Base-by-base conservation (phyloP, 1,140 invertebrate genomes). In the Magallana ariakensis region DNA sequence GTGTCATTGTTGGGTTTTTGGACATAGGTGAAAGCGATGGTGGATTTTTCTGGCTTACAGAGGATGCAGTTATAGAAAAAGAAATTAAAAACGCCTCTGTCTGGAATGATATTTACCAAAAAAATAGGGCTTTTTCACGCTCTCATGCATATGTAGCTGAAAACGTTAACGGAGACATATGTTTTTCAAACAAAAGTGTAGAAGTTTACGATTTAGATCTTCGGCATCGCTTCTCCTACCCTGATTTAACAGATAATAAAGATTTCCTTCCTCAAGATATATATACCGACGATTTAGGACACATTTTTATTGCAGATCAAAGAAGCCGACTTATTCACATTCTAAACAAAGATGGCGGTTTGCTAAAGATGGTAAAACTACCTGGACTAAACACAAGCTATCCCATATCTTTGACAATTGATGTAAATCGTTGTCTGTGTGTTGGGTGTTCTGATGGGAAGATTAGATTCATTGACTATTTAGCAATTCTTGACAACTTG, bases 121-220 rank as follows among this genome's bases (percentile, higher is more conserved):
- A n/a, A n/a, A n/a, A n/a, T n/a, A n/a, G n/a, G n/a, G n/a, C n/a
- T n/a, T n/a, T n/a, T n/a, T n/a, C n/a, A n/a, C n/a, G n/a, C n/a
- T n/a, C n/a, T n/a, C n/a, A 33, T 33, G 33, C 22, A 70, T 13
- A 3, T 10, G 10, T 70, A 22, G 66, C 66, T 70, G 66, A 26
- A 33, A 70, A 70, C 11, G 33, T 70, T 11, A 70, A 70, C 26
- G 66, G 66, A 7, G 66, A 70, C 66, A 70, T 70, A 11, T 70
- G 66, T 26, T 26, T 70, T 1, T 70, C 66, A 10, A 46, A 10
- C 19, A 70, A 0, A 33, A 1, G 9, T 11, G 66, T 70, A 19
- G 66, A 70, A 4, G 66, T 70, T 9, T 70, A 26, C 8, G 13
- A 70, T 26, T 26, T 5, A 70, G 10, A 26, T 13, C 9, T 19